A percentile compares a stretch with the other conserved stretches of the same genome.
Evolutionary conservation across 2,888 invertebrate genomes (phyloP).

Genomic region (Drosophila formosana): DNA sequence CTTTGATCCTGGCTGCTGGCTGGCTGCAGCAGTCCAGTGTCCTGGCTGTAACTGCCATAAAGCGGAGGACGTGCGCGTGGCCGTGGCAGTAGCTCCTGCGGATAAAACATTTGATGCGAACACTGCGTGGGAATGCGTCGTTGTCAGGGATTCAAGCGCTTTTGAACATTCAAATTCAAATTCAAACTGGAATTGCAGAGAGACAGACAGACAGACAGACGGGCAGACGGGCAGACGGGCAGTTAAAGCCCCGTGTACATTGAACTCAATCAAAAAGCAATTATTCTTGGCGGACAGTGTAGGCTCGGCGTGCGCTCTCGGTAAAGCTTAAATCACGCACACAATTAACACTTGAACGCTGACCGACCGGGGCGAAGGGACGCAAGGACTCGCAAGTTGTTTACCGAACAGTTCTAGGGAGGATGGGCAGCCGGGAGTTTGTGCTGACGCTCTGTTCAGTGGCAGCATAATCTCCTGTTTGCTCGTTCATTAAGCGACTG

Average conservation of each 20-base stretch:
- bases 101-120: slow-evolving; percentile 57
- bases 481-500: slow-evolving; percentile 70
- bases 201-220: neutral
- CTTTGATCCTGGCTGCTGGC: neutral
- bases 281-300: slow-evolving; percentile 68
- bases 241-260: slow-evolving; percentile 50
- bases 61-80: slow-evolving; percentile 60
- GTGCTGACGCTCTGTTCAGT: slow-evolving; percentile 28
- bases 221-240: neutral
- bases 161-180: slow-evolving; percentile 58
- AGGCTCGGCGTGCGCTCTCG: slow-evolving; percentile 25
- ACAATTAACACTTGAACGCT: slow-evolving; percentile 75
- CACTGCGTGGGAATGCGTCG: slow-evolving; percentile 25
- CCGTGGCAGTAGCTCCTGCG: slow-evolving; percentile 49
- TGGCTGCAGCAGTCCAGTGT: slow-evolving; percentile 23
- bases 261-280: slow-evolving; percentile 83
- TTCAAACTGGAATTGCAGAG: slow-evolving; percentile 19
- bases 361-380: slow-evolving; percentile 5
- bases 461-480: slow-evolving; percentile 73
- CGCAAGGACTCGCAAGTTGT: slow-evolving; percentile 59
- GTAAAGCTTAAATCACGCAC: slow-evolving; percentile 75
- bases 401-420: slow-evolving; percentile 57
- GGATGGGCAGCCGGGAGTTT: slow-evolving; percentile 16
- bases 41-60: slow-evolving; percentile 33
- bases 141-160: slow-evolving; percentile 27